phyloP scores from a whole-genome alignment of 2,113 vertebrate species.

The Struthio camelus region DNA sequence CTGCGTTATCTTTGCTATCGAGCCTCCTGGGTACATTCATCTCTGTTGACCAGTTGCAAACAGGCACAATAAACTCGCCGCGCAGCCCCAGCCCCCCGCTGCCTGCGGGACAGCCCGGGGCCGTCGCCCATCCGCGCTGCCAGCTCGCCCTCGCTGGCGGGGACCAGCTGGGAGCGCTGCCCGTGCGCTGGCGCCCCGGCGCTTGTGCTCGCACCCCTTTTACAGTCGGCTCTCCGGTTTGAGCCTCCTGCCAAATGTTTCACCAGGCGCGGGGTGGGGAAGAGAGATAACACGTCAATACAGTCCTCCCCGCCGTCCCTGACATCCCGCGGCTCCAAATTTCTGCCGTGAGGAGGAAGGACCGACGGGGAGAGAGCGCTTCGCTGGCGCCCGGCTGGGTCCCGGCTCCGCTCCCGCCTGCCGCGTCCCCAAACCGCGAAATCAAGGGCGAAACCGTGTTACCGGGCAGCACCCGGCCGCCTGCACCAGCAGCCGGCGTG shows the following conservation, averaged over 20 bases:
- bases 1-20: rapidly evolving
- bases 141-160: no score
- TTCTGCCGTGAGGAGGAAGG: not conserved
- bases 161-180: no score
- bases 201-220: not conserved
- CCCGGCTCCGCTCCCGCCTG: no score
- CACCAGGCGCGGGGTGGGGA: not conserved
- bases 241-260: not conserved
- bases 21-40: no score
- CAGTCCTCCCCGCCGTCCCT: rapidly evolving
- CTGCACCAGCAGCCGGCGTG: not conserved
- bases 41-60: not conserved
- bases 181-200: not conserved
- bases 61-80: no score
- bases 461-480: not conserved
- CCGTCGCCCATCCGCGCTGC: no score
- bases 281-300: not conserved
- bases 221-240: not conserved
- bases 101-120: not conserved
- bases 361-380: not conserved
- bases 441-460: rapidly evolving
- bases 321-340: not conserved
- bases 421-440: rapidly evolving
- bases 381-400: no score
- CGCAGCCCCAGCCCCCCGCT: no score